These are phyloP conservation scores for Cairina moschata DNA, from an alignment of 2,113 vertebrate species.

Conservation along the genomic window DNA sequence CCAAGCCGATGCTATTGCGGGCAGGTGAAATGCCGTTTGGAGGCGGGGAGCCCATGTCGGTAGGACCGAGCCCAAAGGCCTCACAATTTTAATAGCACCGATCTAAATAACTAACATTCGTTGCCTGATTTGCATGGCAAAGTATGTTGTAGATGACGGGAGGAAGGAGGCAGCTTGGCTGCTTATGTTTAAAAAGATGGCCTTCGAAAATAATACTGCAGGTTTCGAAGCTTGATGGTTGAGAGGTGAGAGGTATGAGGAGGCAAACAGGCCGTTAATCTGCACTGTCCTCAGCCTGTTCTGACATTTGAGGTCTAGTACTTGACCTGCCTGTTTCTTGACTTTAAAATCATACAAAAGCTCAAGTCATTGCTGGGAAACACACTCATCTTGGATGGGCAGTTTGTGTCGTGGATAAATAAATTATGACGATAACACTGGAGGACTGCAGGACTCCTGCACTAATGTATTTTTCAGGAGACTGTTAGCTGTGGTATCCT, in stretches of 20 bases:
- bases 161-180: background rate
- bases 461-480: slow-evolving; percentile 50
- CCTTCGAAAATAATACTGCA: background rate
- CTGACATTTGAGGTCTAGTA: background rate
- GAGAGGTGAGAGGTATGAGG: background rate
- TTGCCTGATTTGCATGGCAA: background rate
- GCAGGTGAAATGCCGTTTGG: background rate
- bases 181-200: background rate
- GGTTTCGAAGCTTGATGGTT: background rate
- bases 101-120: background rate
- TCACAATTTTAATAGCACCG: background rate
- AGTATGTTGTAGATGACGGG: background rate
- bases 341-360: background rate
- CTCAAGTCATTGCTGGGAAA: background rate
- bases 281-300: background rate
- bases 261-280: background rate
- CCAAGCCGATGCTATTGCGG: background rate
- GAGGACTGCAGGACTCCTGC: slow-evolving; percentile 1
- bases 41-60: background rate
- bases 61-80: background rate
- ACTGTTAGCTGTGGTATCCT: background rate
- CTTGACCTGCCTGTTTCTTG: background rate
- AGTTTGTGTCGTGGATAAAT: slow-evolving; percentile 43
- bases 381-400: background rate
- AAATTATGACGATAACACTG: background rate